These are phyloP conservation scores for Troglohyphantes excavatus DNA, from an alignment of 2,888 invertebrate genomes.

Conservation along the genomic window DNA sequence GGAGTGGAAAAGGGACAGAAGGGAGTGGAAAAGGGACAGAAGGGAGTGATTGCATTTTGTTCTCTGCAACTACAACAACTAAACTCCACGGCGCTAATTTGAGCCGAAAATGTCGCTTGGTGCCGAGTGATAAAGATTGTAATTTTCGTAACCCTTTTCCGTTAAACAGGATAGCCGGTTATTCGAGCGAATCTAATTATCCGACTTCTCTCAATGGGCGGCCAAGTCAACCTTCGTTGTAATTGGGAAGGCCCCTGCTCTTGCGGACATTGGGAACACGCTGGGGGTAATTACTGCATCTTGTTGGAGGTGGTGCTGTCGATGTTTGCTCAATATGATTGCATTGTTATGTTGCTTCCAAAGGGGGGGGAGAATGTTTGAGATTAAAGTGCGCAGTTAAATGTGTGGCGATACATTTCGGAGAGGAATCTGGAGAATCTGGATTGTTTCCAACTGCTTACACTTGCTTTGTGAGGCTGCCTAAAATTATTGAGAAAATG, in stretches of 20 bases:
- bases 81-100: conserved; percentile 35
- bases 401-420: too few relatives aligned
- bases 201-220: neutral
- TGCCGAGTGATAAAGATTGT: conserved; percentile 56
- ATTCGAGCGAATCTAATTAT: conserved; percentile 64
- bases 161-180: conserved; percentile 30
- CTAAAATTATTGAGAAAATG: too few relatives aligned
- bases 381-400: too few relatives aligned
- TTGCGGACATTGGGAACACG: neutral
- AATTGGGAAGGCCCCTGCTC: neutral
- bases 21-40: neutral
- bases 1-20: neutral
- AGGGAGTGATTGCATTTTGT: neutral
- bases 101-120: conserved; percentile 22
- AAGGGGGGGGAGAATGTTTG: too few relatives aligned
- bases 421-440: too few relatives aligned
- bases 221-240: neutral
- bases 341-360: too few relatives aligned
- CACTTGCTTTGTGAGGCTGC: too few relatives aligned
- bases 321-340: too few relatives aligned
- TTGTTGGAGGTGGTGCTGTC: neutral
- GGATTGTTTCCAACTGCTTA: too few relatives aligned
- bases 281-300: neutral
- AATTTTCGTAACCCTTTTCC: conserved; percentile 56
- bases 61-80: conserved; percentile 4